Evolutionary conservation across 2,113 vertebrate genomes (phyloP), one percentile per base, ranked within the genome.

Genomic region (Salvator merianae): DNA sequence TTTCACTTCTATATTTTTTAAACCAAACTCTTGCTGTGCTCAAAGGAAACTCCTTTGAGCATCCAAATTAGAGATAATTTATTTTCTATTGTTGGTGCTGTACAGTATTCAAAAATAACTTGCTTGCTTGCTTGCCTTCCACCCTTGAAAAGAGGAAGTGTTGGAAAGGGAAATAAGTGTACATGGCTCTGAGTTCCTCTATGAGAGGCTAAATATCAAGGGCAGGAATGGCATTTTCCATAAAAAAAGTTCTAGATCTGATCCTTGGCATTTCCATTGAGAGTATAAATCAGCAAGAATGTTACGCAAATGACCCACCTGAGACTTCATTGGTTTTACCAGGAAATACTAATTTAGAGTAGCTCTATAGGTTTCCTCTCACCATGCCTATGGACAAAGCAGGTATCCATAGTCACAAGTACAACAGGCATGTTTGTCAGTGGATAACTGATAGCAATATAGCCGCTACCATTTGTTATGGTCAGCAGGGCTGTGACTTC

Each of bases 1-100:
- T 68, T 32, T 43, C 36, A 22, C 3, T 86, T 79, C 13, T 66
- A 13, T 47, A 66, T 55, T 84, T 81, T 59, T 83, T 83, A 84
- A 74, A 74, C 12, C 91, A 81, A 82, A 80, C 47, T n/a, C 83
- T 59, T 73, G 55, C 81, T 91, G 62, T 87, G 34, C 50, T 59
- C 71, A 26, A 66, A 55, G 78, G 79, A 90, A 90, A 77, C 26
- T 87, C 89, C 68, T 40, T 88, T 88, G 50, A 88, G 83, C 92
- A 79, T 79, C 38, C 69, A 59, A 89, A 85, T 88, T 80, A 91
- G 88, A 88, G 92, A 86, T 86, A 14, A 90, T 90, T 91, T 88
- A 75, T 87, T 93, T 79, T 53, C 47, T 73, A 53, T 86, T 83
- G 90, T 91, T 75, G 63, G 85, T 5, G 43, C 43, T 47, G 43